Evolutionary conservation across 2,888 invertebrate genomes (phyloP).

Genomic region (Hedya salicella): DNA sequence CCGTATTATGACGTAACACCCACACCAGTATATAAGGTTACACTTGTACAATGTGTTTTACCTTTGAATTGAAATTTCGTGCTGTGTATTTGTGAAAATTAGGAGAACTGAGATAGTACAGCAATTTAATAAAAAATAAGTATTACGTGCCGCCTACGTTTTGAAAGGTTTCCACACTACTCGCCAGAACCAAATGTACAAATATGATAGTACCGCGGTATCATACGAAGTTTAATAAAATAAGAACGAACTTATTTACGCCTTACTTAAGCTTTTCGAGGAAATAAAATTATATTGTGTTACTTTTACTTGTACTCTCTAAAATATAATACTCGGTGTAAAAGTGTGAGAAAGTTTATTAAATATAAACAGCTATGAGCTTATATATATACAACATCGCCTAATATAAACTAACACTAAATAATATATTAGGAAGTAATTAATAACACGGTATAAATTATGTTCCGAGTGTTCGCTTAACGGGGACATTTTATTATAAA

Average conservation of each 20-base stretch:
- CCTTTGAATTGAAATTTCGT: slow-evolving; percentile 26
- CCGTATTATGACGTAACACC: slow-evolving; percentile 43
- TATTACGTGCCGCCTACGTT: background rate
- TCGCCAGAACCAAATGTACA: background rate
- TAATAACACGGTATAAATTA: too few relatives aligned
- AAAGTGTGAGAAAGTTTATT: too few relatives aligned
- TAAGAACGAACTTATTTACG: too few relatives aligned
- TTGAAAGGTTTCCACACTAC: background rate
- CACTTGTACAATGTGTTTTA: slow-evolving; percentile 21
- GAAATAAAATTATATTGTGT: too few relatives aligned
- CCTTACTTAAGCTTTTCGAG: too few relatives aligned
- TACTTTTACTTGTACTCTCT: too few relatives aligned
- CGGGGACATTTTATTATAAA: slow-evolving; percentile 20
- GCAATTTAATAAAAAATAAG: background rate
- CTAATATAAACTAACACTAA: too few relatives aligned
- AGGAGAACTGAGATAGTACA: slow-evolving; percentile 8
- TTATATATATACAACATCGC: too few relatives aligned
- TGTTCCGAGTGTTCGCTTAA: slow-evolving; percentile 5
- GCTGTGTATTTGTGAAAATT: slow-evolving; percentile 21
- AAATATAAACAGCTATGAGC: too few relatives aligned
- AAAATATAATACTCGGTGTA: too few relatives aligned
- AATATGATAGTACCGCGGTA: background rate
- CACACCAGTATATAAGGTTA: slow-evolving; percentile 23
- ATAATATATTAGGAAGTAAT: too few relatives aligned
- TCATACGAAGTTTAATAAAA: too few relatives aligned